Evolutionary conservation across 2,888 invertebrate species (phyloP).

Genomic region (Yponomeuta evonymella): DNA sequence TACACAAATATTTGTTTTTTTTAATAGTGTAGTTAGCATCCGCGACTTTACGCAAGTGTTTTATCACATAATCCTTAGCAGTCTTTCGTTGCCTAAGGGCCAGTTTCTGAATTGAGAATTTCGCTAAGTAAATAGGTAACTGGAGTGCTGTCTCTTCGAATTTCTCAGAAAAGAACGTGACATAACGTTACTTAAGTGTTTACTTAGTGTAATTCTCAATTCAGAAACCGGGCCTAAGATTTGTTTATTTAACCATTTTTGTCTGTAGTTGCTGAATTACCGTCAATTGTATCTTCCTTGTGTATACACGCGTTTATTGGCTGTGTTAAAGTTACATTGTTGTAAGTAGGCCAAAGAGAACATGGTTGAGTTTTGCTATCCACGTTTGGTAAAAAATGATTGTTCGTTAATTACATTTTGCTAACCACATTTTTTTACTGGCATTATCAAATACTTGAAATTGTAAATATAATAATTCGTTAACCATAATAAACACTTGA

Average conservation of each 20-base stretch:
- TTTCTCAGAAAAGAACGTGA: no score
- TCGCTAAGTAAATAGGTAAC: no score
- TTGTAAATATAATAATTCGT: slow-evolving; percentile 2
- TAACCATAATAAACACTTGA: neutral
- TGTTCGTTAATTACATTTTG: neutral
- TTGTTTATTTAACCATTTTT: neutral
- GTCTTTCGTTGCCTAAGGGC: no score
- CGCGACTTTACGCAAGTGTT: neutral
- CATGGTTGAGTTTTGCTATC: neutral
- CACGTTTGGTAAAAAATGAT: neutral
- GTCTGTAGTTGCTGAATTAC: neutral
- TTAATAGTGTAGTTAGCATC: no score
- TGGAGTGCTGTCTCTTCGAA: no score
- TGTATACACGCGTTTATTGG: neutral
- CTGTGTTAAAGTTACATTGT: neutral
- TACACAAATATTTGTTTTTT: no score
- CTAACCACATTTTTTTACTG: neutral
- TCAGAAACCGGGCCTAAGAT: no score
- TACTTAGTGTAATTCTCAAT: no score
- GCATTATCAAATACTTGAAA: neutral
- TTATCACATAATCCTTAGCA: neutral
- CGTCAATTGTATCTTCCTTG: neutral
- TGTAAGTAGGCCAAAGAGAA: neutral
- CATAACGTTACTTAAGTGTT: no score
- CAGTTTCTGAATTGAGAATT: no score